Base-by-base conservation (phyloP, 2,797 vertebrate species). In the Meda fulgida region DNA sequence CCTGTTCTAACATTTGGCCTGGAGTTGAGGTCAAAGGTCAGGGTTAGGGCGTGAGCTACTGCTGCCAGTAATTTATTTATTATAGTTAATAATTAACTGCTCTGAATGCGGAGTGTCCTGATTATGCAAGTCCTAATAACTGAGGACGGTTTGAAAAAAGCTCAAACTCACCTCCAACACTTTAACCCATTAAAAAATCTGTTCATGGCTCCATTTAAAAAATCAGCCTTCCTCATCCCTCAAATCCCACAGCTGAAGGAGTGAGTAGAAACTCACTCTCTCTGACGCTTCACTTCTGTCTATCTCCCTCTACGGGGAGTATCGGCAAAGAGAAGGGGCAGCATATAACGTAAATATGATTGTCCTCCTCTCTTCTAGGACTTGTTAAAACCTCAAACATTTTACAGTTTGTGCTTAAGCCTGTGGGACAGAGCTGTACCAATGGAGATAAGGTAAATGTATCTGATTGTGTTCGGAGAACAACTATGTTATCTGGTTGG, bases 211-310 rank as follows among this genome's bases (percentile, higher is more conserved):
- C 77, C 72, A 83, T 81, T 80, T 78, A 81, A 87, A 46, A 88
- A 75, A 43, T 23, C 80, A 86, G 72, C 81, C 75, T 83, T 87
- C 53, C 36, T 86, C 67, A 79, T 84, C 81, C 78, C 81, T 87
- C 72, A 89, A 86, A 84, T 87, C 86, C 60, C 88, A 31, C 70
- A 82, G 76, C 79, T 79, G 70, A 38, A 85, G 43, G 53, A 88
- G 51, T 14, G 66, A 71, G 79, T 38, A 53, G 77, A 77, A 63
- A 70, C 76, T 80, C 80, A 13, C 70, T 83, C 55, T 70, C 67
- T 85, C 31, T 51, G 31, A 46, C 43, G 51, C 51, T 73, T 55
- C 51, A 78, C 72, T 70, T 73, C 78, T 65, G 29, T 84, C 80
- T 85, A 58, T 48, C 31, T 71, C 34, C 58, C 60, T 53, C 84